Evolutionary conservation across 2,888 invertebrate genomes (phyloP), one percentile per base, ranked within the genome.

Genomic region (Kryphioiulus occultus): DNA sequence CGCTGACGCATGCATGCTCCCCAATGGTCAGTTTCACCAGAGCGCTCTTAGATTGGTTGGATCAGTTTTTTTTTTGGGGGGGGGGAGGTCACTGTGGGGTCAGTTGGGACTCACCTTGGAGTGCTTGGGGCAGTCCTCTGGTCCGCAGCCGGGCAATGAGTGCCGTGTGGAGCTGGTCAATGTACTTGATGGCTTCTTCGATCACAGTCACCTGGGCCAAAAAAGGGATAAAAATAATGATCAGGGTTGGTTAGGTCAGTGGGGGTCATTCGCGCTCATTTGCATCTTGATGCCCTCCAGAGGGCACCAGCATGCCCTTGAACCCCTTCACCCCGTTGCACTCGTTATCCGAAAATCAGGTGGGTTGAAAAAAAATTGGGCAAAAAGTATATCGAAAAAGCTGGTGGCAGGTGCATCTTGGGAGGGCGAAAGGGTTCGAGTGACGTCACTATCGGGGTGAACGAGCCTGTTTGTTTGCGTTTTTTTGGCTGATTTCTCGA

Each of bases 161-260:
- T 10, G 92, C 92, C n/a, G 89, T 89, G 90, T 92, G 92, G 2
- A 92, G 90, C 88, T 92, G 91, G 88, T 92, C 92, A 26, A 92
- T 92, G 89, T 92, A 92, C 47, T 92, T 91, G 35, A 92, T 92
- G 5, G 92, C 92, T 89, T 92, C 92, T 89, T 92, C 92, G 47
- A 92, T 92, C 30, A 92, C 92, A 82, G 92, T 91, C 86, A 92
- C 91, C 92, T 92, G 90, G 59, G 44, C 7, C 3, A 35, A 39
- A 15, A 42, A 84, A 85, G n/a, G n/a, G 22, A 22, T 35, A 17
- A 85, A 85, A 85, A 85, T 85, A 15, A 78, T 30, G 78, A 78
- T 78, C 15, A 15, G 30, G 78, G 26, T 22, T 78, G 30, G 3
- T 30, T 10, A 85, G 85, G 85, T 85, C 85, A 85, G n/a, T 4